These are phyloP conservation scores for Polymixis lichenea DNA, from an alignment of 2,888 invertebrate species.

Conservation along the genomic window DNA sequence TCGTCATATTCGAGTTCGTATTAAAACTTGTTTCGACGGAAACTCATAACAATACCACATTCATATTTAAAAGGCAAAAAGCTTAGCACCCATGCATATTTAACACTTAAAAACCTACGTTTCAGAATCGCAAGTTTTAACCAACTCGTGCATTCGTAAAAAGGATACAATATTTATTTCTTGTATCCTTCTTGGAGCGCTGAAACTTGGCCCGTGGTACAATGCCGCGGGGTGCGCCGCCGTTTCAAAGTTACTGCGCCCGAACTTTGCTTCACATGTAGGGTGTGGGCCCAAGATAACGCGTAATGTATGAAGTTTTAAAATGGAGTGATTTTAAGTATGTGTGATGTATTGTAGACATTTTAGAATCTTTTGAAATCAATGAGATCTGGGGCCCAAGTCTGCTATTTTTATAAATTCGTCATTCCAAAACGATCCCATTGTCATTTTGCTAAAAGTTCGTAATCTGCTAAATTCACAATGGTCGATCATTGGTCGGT, in stretches of 20 bases:
- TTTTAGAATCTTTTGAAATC: neutral
- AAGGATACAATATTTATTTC: conserved; percentile 74
- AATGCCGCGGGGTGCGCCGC: conserved; percentile 64
- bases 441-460: too few relatives aligned
- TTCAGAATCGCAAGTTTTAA: conserved; percentile 61
- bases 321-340: conserved; percentile 65
- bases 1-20: neutral
- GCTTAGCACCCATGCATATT: conserved; percentile 55
- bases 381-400: too few relatives aligned
- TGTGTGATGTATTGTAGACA: conserved; percentile 12
- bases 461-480: too few relatives aligned
- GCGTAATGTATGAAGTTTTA: conserved; percentile 67
- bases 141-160: conserved; percentile 66
- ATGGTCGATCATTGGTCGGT: too few relatives aligned
- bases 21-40: conserved; percentile 40
- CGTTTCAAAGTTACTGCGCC: conserved; percentile 68
- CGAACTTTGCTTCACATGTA: conserved; percentile 66
- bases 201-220: conserved; percentile 67
- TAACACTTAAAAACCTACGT: conserved; percentile 57
- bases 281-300: conserved; percentile 67
- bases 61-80: conserved; percentile 59
- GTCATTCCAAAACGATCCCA: too few relatives aligned
- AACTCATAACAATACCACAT: conserved; percentile 49
- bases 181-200: conserved; percentile 63
- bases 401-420: too few relatives aligned